Conservation (phyloP, 2,113 vertebrate species). For the Notechis scutatus region DNA sequence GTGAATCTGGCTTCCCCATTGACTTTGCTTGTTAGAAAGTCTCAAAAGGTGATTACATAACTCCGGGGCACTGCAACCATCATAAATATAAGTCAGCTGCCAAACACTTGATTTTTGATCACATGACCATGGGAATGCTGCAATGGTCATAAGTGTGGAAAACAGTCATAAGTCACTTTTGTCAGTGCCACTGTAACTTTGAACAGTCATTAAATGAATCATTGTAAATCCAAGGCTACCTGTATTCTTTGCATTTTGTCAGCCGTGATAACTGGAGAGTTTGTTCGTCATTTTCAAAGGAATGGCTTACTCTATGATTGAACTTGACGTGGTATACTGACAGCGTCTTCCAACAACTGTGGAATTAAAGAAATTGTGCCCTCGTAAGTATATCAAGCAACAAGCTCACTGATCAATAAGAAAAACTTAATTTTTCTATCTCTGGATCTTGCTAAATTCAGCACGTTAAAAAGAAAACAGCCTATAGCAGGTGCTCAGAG, state of each 20-base stretch:
- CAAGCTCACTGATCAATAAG: slow-evolving; percentile 58
- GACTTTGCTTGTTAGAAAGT: neutral
- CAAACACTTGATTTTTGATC: neutral
- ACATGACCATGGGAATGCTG: neutral
- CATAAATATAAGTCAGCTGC: neutral
- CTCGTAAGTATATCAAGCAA: slow-evolving; percentile 42
- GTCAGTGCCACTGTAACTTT: too few species aligned
- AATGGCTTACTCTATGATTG: neutral
- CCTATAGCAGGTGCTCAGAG: slow-evolving; percentile 72
- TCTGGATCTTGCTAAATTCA: slow-evolving; percentile 59
- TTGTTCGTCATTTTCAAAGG: neutral
- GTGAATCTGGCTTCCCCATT: too few species aligned
- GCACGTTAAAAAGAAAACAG: slow-evolving; percentile 60
- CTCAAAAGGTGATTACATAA: neutral
- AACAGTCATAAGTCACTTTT: too few species aligned
- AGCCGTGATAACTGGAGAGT: neutral
- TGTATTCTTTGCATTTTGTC: neutral
- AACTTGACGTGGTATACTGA: slow-evolving; percentile 4
- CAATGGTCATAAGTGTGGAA: neutral
- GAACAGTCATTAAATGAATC: neutral
- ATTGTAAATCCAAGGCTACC: neutral
- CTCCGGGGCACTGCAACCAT: neutral
- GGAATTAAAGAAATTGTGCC: slow-evolving; percentile 21
- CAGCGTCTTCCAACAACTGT: neutral
- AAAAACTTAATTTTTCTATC: slow-evolving; percentile 55